Conservation (phyloP, 2,113 vertebrate genomes). For the Coreoperca whiteheadi region DNA sequence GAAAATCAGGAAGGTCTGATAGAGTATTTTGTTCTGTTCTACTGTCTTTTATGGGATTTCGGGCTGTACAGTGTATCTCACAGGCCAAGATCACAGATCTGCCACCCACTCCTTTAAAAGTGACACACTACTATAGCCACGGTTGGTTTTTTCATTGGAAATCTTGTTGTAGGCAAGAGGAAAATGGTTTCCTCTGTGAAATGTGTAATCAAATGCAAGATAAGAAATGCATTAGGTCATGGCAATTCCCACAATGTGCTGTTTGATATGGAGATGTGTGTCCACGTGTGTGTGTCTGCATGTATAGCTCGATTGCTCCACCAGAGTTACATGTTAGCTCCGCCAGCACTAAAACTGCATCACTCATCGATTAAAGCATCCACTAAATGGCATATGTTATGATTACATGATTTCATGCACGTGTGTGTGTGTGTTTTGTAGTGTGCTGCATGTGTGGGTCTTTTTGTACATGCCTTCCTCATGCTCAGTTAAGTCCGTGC, state of each 20-base stretch:
- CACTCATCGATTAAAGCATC: slow-evolving; percentile 51
- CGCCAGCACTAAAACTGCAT: slow-evolving; percentile 22
- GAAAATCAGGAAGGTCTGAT: slow-evolving; percentile 73
- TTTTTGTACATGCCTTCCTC: slow-evolving; percentile 44
- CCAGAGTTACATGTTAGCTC: slow-evolving; percentile 38
- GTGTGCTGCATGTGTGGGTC: neutral
- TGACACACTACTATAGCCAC: slow-evolving; percentile 36
- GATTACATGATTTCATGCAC: slow-evolving; percentile 47
- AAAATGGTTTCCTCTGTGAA: slow-evolving; percentile 74
- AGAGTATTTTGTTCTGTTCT: slow-evolving; percentile 63
- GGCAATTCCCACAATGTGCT: slow-evolving; percentile 78
- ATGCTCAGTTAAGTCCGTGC: slow-evolving; percentile 73
- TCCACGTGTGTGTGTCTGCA: neutral
- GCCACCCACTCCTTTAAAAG: slow-evolving; percentile 60
- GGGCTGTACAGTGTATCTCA: slow-evolving; percentile 51
- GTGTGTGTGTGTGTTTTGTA: slow-evolving; percentile 14
- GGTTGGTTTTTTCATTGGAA: slow-evolving; percentile 56
- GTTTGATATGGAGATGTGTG: slow-evolving; percentile 59
- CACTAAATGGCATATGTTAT: slow-evolving; percentile 54
- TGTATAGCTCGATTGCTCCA: slow-evolving; percentile 48
- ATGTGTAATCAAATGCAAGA: slow-evolving; percentile 77
- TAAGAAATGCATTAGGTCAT: slow-evolving; percentile 80
- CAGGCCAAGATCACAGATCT: slow-evolving; percentile 49
- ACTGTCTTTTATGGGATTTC: slow-evolving; percentile 39
- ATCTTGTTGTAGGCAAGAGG: slow-evolving; percentile 41